Conservation (phyloP, 1,140 invertebrate species). For the Saccostrea cuccullata region DNA sequence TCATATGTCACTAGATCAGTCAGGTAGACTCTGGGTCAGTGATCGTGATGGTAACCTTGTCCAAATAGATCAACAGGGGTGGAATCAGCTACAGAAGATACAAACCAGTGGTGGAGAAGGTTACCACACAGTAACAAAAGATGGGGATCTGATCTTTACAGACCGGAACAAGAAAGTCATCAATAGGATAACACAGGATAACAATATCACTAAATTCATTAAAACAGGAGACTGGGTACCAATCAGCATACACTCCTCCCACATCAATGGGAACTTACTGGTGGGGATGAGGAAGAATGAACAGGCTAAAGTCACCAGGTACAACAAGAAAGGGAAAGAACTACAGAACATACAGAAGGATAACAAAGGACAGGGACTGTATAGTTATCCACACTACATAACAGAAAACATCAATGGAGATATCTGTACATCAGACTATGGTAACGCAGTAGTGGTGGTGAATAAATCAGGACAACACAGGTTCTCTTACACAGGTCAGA, state of each 20-base stretch:
- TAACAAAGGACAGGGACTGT: not conserved
- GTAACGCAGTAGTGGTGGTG: not conserved
- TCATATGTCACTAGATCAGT: not conserved
- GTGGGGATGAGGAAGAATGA: too few relatives aligned
- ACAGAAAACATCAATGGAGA: slow-evolving; percentile 4
- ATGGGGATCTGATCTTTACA: not conserved
- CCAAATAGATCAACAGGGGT: not conserved
- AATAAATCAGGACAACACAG: not conserved
- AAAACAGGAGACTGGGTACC: too few relatives aligned
- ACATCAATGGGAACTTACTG: too few relatives aligned
- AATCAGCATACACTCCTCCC: too few relatives aligned
- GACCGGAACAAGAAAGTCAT: not conserved
- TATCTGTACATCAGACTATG: not conserved
- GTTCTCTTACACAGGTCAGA: not conserved
- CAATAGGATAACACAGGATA: too few relatives aligned
- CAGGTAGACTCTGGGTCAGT: not conserved
- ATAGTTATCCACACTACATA: not conserved
- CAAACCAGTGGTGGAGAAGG: not conserved
- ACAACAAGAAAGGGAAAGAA: too few relatives aligned
- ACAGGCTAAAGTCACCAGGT: too few relatives aligned
- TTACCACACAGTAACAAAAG: not conserved
- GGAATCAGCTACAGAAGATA: not conserved
- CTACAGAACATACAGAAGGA: too few relatives aligned
- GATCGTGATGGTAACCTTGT: not conserved
- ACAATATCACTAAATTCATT: too few relatives aligned